A percentile compares a stretch with the other conserved stretches of the same genome.
Evolutionary conservation across 2,113 vertebrate genomes (phyloP).

Genomic region (Myotis davidii): DNA sequence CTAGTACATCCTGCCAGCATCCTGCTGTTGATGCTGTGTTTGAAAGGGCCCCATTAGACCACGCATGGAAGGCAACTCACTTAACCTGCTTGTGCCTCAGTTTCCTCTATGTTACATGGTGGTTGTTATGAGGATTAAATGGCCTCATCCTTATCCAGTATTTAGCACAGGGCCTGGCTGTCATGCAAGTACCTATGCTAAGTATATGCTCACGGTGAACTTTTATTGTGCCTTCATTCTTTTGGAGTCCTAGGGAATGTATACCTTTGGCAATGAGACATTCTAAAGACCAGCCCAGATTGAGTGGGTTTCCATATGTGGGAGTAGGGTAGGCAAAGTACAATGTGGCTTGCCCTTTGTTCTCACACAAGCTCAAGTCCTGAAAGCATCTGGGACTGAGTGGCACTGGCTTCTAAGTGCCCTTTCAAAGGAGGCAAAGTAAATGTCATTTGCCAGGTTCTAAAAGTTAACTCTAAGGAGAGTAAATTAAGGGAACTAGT

Average conservation of each 20-base stretch:
- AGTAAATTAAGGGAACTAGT: background rate
- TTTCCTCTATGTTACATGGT: background rate
- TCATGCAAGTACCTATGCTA: background rate
- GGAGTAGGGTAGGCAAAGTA: background rate
- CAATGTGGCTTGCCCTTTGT: slow-evolving; percentile 58
- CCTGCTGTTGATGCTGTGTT: background rate
- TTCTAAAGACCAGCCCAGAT: background rate
- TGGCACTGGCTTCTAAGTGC: slow-evolving; percentile 38
- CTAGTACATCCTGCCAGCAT: slow-evolving; percentile 2
- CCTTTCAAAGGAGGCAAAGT: slow-evolving; percentile 60
- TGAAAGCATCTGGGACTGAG: slow-evolving; percentile 36
- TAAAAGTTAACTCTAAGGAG: background rate
- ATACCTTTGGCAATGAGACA: background rate
- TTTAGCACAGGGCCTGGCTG: background rate
- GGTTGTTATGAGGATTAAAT: background rate
- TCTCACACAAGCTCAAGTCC: slow-evolving; percentile 49
- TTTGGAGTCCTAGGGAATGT: background rate
- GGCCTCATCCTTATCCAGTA: background rate
- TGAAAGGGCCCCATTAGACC: background rate
- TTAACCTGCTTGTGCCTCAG: background rate
- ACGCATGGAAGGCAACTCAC: background rate
- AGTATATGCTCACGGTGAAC: background rate
- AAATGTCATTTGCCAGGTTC: slow-evolving; percentile 70
- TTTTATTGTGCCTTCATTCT: background rate
- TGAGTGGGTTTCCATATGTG: slow-evolving; percentile 40